Base-by-base conservation (phyloP, 2,888 invertebrate species). In the Diabrotica balteata region DNA sequence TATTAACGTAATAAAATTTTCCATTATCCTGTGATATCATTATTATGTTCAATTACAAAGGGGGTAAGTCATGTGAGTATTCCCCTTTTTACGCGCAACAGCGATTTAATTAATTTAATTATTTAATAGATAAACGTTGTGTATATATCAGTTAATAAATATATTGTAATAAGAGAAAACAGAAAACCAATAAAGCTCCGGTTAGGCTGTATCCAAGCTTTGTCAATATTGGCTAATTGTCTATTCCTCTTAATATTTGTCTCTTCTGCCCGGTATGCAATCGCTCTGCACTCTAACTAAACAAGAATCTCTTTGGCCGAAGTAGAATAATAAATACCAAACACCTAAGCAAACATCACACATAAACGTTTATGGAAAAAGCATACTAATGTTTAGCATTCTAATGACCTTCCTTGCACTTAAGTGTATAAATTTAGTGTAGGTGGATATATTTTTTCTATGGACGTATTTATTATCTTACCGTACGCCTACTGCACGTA, bases 311-410 rank as follows among this genome's bases (percentile, higher is more conserved):
- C 73, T 59, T 75, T 78, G 79, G 78, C 75, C 78, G 76, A 61
- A 58, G 64, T 44, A 66, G 66, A 60, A 66, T 66, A 53, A 66
- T 59, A 66, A 71, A 68, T 67, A 63, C 63, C 58, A 57, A 68
- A 77, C 78, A 79, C 78, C 79, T 80, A 80, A 78, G 74, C 77
- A 80, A 80, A 80, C 79, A 79, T 75, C 53, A 72, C 77, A 77
- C 75, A 76, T 78, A 75, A 77, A 75, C 78, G 77, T 79, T 80
- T 79, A 80, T 78, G 79, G 79, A 78, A 78, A 80, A 78, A 80
- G 80, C 76, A 68, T 76, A 69, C 77, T 76, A 77, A 75, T 75
- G 78, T 79, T 78, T 79, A 78, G 78, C 77, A 80, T 80, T 79
- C 77, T 80, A 80, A 80, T 79, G 80, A 80, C 77, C 78, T 59